Percentiles rank a stretch among this genome's conserved stretches.
These are phyloP conservation scores for Trypoxylon attenuatum DNA, from an alignment of 2,888 invertebrate species.

Conservation along the genomic window DNA sequence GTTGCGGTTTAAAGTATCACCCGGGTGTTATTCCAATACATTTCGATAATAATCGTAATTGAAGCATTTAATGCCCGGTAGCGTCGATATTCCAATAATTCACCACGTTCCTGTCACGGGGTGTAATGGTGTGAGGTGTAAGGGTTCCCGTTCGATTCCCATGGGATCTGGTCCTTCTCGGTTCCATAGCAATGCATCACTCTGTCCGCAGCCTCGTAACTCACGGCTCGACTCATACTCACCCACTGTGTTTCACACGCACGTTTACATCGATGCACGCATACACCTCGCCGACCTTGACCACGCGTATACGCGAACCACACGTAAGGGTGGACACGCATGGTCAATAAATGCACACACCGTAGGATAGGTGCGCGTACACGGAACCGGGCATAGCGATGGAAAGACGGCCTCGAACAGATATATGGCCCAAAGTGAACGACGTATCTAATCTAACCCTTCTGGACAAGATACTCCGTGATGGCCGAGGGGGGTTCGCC, in stretches of 20 bases:
- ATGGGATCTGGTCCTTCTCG: constrained; percentile 69
- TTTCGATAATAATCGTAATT: constrained; percentile 66
- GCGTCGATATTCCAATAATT: constrained; percentile 74
- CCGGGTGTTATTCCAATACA: constrained; percentile 41
- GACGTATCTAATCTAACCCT: constrained; percentile 73
- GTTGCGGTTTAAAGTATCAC: constrained; percentile 24
- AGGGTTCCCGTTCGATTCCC: constrained; percentile 70
- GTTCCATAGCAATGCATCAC: constrained; percentile 73
- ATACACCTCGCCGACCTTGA: not conserved
- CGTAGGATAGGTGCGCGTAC: constrained; percentile 19
- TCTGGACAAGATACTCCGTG: constrained; percentile 70
- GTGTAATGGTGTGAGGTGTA: constrained; percentile 68
- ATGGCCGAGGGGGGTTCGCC: constrained; percentile 53
- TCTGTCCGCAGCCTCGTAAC: constrained; percentile 74
- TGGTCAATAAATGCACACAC: constrained; percentile 53
- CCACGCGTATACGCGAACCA: constrained; percentile 12
- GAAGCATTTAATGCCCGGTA: constrained; percentile 69
- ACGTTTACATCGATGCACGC: not conserved
- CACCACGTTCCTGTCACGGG: constrained; percentile 61
- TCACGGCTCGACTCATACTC: constrained; percentile 58
- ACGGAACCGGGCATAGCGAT: constrained; percentile 55
- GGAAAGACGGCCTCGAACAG: constrained; percentile 66
- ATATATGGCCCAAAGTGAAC: constrained; percentile 68
- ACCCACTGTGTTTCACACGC: constrained; percentile 12
- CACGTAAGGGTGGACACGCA: constrained; percentile 38